Conservation (phyloP, 2,888 invertebrate species). For the Hylaea fasciaria region DNA sequence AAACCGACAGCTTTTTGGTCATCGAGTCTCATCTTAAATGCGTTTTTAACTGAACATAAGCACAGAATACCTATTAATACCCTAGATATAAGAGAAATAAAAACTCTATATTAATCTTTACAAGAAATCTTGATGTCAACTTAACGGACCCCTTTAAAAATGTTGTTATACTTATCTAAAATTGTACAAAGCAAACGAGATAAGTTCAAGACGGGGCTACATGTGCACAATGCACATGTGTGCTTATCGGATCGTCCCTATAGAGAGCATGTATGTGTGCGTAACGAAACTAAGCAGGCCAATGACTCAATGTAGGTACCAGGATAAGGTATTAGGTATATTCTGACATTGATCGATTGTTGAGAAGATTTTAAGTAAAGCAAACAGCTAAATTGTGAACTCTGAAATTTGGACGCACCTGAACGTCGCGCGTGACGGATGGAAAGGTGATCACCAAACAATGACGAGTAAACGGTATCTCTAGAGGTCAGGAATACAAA, state of each 20-base stretch:
- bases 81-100: neutral
- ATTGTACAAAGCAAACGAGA: constrained; percentile 71
- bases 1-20: too few species aligned
- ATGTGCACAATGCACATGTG: constrained; percentile 43
- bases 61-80: neutral
- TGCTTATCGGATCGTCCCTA: constrained; percentile 65
- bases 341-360: constrained; percentile 81
- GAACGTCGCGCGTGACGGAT: constrained; percentile 68
- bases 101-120: constrained; percentile 1
- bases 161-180: constrained; percentile 45
- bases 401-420: constrained; percentile 68
- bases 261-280: constrained; percentile 59
- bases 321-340: constrained; percentile 66
- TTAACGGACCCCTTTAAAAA: constrained; percentile 26
- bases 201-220: constrained; percentile 57
- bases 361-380: constrained; percentile 71
- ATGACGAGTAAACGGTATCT: constrained; percentile 9
- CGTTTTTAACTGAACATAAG: too few species aligned
- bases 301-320: constrained; percentile 61
- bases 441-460: constrained; percentile 35
- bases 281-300: constrained; percentile 73
- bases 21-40: too few species aligned
- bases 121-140: constrained; percentile 13
- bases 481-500: constrained; percentile 1
- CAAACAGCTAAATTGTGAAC: constrained; percentile 71